Conservation (phyloP, 2,113 vertebrate genomes). For the Sialia sialis region DNA sequence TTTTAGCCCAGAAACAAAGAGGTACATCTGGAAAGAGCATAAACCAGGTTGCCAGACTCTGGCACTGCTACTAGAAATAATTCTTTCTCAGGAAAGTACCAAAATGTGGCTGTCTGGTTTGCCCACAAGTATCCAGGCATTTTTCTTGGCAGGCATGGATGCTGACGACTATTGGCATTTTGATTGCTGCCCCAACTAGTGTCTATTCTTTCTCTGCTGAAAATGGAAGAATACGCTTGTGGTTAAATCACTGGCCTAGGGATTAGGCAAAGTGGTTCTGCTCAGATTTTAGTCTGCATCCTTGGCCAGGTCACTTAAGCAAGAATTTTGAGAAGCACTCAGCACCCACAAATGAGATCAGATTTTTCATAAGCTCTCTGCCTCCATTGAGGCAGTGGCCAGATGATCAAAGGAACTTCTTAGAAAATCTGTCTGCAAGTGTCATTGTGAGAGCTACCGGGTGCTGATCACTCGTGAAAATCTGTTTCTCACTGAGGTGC, state of each 20-base stretch:
- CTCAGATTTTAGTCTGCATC: conserved; percentile 38
- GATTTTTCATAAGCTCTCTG: conserved; percentile 18
- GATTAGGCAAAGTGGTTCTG: conserved; percentile 29
- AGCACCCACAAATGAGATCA: conserved; percentile 12
- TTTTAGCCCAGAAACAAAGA: conserved; percentile 28
- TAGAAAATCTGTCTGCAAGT: not conserved
- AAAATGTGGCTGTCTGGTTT: conserved; percentile 42
- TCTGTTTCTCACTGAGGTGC: conserved; percentile 14
- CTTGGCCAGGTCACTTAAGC: conserved; percentile 37
- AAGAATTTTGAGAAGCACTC: conserved; percentile 44
- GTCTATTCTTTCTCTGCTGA: conserved; percentile 30
- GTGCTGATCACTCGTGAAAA: not conserved
- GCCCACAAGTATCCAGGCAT: conserved; percentile 19
- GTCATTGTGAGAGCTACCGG: not conserved
- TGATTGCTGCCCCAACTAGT: not conserved
- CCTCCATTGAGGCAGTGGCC: not conserved
- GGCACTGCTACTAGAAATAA: conserved; percentile 5
- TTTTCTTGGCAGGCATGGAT: conserved; percentile 23
- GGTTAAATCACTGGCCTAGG: conserved; percentile 34
- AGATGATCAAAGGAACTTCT: conserved; percentile 26
- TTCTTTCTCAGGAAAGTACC: conserved; percentile 30
- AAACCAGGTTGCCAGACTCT: conserved; percentile 31
- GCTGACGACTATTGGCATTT: not conserved
- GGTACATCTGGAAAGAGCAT: conserved; percentile 50
- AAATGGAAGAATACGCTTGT: conserved; percentile 42